Base-by-base conservation (phyloP, 2,113 vertebrate genomes). In the Periophthalmus modestus region DNA sequence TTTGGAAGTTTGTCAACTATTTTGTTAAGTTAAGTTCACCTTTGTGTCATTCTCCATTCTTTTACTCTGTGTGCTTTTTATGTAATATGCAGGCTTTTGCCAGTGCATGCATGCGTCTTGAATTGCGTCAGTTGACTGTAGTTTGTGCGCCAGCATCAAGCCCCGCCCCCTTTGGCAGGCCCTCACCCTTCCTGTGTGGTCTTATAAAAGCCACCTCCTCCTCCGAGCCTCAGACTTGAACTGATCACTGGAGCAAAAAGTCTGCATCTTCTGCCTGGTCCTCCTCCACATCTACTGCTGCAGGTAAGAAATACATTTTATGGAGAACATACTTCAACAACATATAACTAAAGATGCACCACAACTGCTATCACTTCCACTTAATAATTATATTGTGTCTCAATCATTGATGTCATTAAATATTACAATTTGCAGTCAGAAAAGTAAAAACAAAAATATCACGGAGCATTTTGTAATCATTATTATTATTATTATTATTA, bases 301-400 rank as follows among this genome's bases (percentile, higher is more conserved):
- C 81, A 89, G 89, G 91, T 92, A 89, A 87, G 87, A 66, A 21
- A 33, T 62, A 39, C 19, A 39, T n/a, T 65, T 36, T 21, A 39
- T 39, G 21, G 57, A 28, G 14, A 28, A 28, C n/a, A 7, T 57
- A 11, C 3, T 3, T 57, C 12, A 23, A 21, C 21, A 13, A 24
- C 13, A 24, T 0, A 18, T 2, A 34, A 34, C 34, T 63, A 63
- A 14, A 63, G 9, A 3, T 54, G 19, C 50, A 19, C 19, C 7
- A 7, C 50, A 19, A 54, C 19, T 54, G 1, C 39, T 10, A 43
- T 43, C 7, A 43, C 1, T 43, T 43, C 10, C 39, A 43, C 39
- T 43, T 9, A 9, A 1, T 43, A 43, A 43, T 43, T 43, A 7
- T 43, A 9, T 2, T 43, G 39, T 43, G 39, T 43, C 39, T 48